Evolutionary conservation across 2,113 vertebrate genomes (phyloP).

Genomic region (Dasyornis broadbenti): DNA sequence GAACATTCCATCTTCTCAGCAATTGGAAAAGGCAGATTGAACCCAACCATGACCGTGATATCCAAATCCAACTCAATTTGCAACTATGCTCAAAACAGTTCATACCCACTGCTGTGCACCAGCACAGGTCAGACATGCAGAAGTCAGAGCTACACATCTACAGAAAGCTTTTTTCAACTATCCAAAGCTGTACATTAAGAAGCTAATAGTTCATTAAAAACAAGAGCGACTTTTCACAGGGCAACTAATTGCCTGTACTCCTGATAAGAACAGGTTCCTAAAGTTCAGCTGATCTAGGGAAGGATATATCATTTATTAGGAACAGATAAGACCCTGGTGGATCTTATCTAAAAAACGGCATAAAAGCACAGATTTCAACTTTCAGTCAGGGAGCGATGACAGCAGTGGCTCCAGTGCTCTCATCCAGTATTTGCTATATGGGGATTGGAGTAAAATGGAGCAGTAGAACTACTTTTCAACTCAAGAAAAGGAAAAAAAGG

Average conservation of each 20-base stretch:
- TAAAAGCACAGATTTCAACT: neutral
- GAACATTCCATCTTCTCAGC: neutral
- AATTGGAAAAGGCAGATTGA: neutral
- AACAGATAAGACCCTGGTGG: neutral
- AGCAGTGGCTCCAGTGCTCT: neutral
- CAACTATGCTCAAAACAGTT: neutral
- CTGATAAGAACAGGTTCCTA: neutral
- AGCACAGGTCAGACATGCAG: neutral
- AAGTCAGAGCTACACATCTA: neutral
- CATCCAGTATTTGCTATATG: neutral
- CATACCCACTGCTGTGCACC: neutral
- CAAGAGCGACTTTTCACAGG: neutral
- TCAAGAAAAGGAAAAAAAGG: neutral
- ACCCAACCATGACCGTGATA: neutral
- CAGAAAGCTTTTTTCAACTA: neutral
- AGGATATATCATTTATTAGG: neutral
- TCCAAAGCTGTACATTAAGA: neutral
- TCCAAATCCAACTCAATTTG: neutral
- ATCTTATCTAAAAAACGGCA: neutral
- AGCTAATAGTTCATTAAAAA: neutral
- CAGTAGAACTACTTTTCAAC: neutral
- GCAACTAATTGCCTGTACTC: neutral
- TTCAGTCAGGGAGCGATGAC: neutral
- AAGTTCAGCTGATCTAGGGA: neutral
- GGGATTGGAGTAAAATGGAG: neutral